phyloP scores from a whole-genome alignment of 2,797 vertebrate genomes.

The Silurus aristotelis region DNA sequence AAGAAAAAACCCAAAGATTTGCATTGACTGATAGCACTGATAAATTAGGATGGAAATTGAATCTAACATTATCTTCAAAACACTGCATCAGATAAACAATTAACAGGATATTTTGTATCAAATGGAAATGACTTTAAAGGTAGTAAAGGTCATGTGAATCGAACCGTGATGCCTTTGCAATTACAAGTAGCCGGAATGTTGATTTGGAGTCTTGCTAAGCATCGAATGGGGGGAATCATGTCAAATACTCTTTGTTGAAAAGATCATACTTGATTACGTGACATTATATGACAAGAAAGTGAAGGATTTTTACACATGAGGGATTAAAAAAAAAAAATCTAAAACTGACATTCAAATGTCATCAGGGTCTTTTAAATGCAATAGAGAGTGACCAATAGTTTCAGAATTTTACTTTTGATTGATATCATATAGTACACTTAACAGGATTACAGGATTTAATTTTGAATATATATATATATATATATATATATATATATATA shows the following conservation, averaged over 20 bases:
- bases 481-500: too few relatives aligned
- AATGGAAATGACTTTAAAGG: constrained; percentile 81
- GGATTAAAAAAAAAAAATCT: constrained; percentile 48
- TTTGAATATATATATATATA: too few relatives aligned
- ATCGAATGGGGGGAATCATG: constrained; percentile 67
- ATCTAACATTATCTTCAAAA: constrained; percentile 74
- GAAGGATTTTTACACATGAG: constrained; percentile 64
- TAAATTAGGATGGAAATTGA: constrained; percentile 79
- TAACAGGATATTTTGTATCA: constrained; percentile 76
- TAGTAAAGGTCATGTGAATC: constrained; percentile 81
- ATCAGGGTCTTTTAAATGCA: constrained; percentile 52
- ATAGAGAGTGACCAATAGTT: constrained; percentile 44
- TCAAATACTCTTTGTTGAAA: constrained; percentile 74
- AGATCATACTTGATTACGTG: constrained; percentile 78
- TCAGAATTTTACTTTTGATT: constrained; percentile 42
- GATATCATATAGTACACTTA: constrained; percentile 13
- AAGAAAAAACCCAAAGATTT: constrained; percentile 37
- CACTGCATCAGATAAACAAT: constrained; percentile 63
- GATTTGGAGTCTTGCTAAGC: constrained; percentile 65
- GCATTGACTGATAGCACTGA: constrained; percentile 72
- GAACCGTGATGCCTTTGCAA: constrained; percentile 77
- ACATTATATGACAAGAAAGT: constrained; percentile 70
- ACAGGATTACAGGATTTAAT: not conserved
- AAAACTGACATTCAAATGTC: constrained; percentile 61
- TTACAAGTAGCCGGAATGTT: constrained; percentile 69